Evolutionary conservation across 2,888 invertebrate genomes (phyloP).

Genomic region (Cerastis leucographa): DNA sequence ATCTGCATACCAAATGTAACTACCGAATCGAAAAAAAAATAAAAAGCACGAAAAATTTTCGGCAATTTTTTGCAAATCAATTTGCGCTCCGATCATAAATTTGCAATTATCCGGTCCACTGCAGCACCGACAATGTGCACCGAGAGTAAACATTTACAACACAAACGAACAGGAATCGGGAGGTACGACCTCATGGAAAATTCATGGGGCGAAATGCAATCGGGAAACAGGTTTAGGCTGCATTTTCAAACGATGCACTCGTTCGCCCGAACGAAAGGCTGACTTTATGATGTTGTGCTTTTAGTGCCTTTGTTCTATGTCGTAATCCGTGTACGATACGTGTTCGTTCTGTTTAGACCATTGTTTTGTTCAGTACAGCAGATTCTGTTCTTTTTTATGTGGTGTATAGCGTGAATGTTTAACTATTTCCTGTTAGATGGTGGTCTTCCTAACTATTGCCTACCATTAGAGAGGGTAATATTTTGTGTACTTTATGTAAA

Average conservation of each 20-base stretch:
- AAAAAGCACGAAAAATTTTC: slow-evolving; percentile 38
- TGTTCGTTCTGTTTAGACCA: slow-evolving; percentile 43
- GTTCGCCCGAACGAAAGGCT: slow-evolving; percentile 73
- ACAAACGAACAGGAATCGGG: slow-evolving; percentile 78
- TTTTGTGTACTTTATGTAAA: neutral
- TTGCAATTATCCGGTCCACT: slow-evolving; percentile 61
- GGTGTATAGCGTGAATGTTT: neutral
- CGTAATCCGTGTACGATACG: slow-evolving; percentile 54
- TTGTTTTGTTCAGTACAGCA: slow-evolving; percentile 16
- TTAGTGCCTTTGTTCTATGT: slow-evolving; percentile 71
- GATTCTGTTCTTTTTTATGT: slow-evolving; percentile 19
- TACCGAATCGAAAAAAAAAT: slow-evolving; percentile 33
- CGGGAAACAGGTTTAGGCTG: slow-evolving; percentile 82
- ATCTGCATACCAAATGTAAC: slow-evolving; percentile 51
- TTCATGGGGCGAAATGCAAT: slow-evolving; percentile 88
- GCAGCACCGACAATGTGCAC: slow-evolving; percentile 59
- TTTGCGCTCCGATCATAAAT: slow-evolving; percentile 65
- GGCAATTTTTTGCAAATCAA: slow-evolving; percentile 65
- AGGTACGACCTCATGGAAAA: slow-evolving; percentile 80
- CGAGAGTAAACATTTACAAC: slow-evolving; percentile 79
- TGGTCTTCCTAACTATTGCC: neutral
- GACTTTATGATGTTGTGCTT: slow-evolving; percentile 73
- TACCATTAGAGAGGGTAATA: neutral
- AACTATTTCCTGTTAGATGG: neutral
- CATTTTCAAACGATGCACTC: slow-evolving; percentile 79